Percentiles rank a stretch among this genome's conserved stretches.
These are phyloP conservation scores for Xerus inauris DNA, from an alignment of 2,113 vertebrate genomes.

Conservation along the genomic window DNA sequence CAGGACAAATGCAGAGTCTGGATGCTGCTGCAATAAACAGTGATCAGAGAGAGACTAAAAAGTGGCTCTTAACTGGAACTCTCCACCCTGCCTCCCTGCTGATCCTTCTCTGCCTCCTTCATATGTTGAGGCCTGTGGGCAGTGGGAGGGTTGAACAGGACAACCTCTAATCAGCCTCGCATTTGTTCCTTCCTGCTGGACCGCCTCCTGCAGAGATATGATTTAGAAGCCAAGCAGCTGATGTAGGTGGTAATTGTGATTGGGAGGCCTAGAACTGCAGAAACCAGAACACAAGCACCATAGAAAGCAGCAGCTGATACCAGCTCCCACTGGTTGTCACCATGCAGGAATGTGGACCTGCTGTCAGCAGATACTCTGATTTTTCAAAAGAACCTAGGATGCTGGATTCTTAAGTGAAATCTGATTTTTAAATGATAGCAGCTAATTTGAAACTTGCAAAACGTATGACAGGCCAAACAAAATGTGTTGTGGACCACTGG, in stretches of 20 bases:
- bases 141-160: neutral
- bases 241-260: neutral
- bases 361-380: neutral
- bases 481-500: neutral
- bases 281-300: neutral
- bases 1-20: neutral
- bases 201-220: neutral
- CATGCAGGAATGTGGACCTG: neutral
- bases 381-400: slow-evolving; percentile 66
- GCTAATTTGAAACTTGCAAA: slow-evolving; percentile 50
- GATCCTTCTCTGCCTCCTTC: neutral
- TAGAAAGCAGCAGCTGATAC: neutral
- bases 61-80: neutral
- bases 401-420: slow-evolving; percentile 53
- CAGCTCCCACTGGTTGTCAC: neutral
- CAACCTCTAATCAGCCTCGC: neutral
- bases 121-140: neutral
- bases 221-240: neutral
- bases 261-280: neutral
- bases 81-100: neutral
- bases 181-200: neutral
- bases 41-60: neutral
- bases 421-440: slow-evolving; percentile 51
- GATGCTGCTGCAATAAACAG: neutral
- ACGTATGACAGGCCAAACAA: neutral